Evolutionary conservation across 2,113 vertebrate species (phyloP).

Genomic region (Entosphenus tridentatus): DNA sequence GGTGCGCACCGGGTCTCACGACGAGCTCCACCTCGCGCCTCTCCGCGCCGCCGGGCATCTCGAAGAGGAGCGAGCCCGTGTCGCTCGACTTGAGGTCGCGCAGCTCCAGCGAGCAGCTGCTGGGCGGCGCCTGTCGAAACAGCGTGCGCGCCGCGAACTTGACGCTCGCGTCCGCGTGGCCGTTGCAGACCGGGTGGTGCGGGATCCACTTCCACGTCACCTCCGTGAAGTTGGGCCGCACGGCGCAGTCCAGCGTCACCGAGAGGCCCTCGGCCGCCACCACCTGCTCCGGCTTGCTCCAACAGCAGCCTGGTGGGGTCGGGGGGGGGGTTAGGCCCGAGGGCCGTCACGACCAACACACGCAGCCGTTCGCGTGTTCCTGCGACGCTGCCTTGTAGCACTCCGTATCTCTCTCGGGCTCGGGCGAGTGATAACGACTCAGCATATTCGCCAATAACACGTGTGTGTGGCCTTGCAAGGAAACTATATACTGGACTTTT

Average conservation of each 20-base stretch:
- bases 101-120: slow-evolving; percentile 2
- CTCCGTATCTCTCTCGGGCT: too few species aligned
- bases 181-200: slow-evolving; percentile 2
- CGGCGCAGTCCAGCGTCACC: slow-evolving; percentile 1
- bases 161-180: not conserved
- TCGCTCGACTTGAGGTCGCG: slow-evolving; percentile 4
- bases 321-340: too few species aligned
- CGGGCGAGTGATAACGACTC: too few species aligned
- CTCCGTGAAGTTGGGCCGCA: not conserved
- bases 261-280: not conserved
- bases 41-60: too few species aligned
- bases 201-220: slow-evolving; percentile 1
- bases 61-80: not conserved
- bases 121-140: not conserved
- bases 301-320: not conserved
- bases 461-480: too few species aligned
- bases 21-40: too few species aligned
- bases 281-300: not conserved
- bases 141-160: slow-evolving; percentile 1
- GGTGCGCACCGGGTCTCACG: too few species aligned
- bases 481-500: too few species aligned
- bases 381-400: too few species aligned
- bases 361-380: too few species aligned
- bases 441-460: too few species aligned
- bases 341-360: too few species aligned